These are phyloP conservation scores for Zosterops hypoxanthus DNA, from an alignment of 2,113 vertebrate species.

Conservation along the genomic window DNA sequence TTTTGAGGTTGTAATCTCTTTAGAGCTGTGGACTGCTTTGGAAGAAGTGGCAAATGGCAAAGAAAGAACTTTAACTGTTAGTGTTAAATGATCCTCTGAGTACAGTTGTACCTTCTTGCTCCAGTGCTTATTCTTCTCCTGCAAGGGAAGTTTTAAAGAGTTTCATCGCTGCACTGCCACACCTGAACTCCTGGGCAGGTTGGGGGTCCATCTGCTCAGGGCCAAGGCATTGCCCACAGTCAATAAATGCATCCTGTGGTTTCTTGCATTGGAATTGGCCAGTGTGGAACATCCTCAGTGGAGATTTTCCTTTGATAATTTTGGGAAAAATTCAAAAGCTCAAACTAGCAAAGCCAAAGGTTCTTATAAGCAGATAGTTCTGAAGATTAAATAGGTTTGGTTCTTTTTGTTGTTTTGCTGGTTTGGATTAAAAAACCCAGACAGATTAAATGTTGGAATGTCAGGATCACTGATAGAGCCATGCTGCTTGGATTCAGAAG, in stretches of 20 bases:
- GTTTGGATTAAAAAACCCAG: neutral
- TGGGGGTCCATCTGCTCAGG: neutral
- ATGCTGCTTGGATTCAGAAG: neutral
- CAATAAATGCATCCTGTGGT: neutral
- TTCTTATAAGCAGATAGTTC: neutral
- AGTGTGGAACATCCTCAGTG: neutral
- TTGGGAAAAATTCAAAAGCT: neutral
- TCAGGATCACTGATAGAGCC: neutral
- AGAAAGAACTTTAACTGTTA: neutral
- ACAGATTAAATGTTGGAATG: neutral
- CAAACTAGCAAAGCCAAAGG: neutral
- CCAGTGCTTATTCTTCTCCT: neutral
- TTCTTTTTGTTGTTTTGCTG: neutral
- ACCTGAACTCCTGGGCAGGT: neutral
- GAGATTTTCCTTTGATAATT: neutral
- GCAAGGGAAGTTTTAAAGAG: neutral
- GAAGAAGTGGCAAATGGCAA: neutral
- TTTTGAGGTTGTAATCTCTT: constrained; percentile 29
- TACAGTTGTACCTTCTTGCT: neutral
- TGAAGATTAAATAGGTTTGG: neutral
- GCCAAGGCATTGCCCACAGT: neutral
- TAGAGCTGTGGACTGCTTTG: neutral
- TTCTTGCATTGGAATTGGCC: neutral
- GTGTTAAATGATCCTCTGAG: neutral
- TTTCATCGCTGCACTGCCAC: neutral